Conservation (phyloP, 30 jellyfish, hydroid and myxozoan genomes). For the Catostylus mosaicus region DNA sequence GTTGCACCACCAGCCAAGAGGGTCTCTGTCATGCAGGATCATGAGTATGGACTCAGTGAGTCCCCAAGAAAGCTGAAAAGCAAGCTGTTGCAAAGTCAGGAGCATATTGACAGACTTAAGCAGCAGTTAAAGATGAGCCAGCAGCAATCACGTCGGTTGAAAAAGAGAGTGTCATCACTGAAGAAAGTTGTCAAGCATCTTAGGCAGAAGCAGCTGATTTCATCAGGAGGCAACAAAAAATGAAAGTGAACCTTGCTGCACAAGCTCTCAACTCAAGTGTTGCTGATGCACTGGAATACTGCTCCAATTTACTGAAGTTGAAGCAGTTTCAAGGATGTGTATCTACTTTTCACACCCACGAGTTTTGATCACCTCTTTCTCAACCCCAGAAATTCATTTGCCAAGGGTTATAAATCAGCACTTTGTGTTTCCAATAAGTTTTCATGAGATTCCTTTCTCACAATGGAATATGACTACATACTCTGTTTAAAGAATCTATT, state of each 20-base stretch:
- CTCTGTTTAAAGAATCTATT: constrained; percentile 27
- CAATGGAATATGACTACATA: constrained; percentile 31
- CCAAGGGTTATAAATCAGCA: constrained; percentile 78
- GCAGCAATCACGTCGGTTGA: constrained; percentile 14
- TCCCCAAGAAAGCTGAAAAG: background rate
- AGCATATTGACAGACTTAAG: background rate
- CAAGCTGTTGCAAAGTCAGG: background rate
- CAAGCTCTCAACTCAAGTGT: constrained; percentile 79
- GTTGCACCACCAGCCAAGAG: background rate
- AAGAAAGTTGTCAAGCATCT: constrained; percentile 19
- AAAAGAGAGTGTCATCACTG: background rate
- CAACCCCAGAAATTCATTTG: constrained; percentile 69
- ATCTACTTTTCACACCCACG: constrained; percentile 45
- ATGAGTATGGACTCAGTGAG: background rate
- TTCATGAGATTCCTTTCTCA: constrained; percentile 47
- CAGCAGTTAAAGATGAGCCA: background rate
- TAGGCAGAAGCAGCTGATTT: constrained; percentile 19
- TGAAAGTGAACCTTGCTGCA: constrained; percentile 81
- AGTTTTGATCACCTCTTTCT: constrained; percentile 51
- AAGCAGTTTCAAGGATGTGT: constrained; percentile 63
- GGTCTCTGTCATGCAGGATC: background rate
- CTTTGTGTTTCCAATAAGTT: constrained; percentile 34
- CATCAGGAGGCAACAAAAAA: constrained; percentile 63
- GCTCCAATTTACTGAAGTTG: constrained; percentile 45
- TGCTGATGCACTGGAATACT: constrained; percentile 71